Evolutionary conservation across 2,888 invertebrate genomes (phyloP), one percentile per base, ranked within the genome.

Genomic region (Thalpophila matura): DNA sequence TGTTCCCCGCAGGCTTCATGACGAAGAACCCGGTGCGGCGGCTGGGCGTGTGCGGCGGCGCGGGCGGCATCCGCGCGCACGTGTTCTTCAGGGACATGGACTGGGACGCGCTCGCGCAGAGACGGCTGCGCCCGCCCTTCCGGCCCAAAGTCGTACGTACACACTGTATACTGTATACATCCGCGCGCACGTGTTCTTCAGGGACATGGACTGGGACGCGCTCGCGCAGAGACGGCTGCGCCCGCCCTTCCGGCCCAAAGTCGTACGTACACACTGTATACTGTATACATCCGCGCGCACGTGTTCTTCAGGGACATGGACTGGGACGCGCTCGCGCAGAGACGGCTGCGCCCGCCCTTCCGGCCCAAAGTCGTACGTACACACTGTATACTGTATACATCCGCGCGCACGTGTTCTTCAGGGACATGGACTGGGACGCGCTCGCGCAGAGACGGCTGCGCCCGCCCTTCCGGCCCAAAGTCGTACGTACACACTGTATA

Each of bases 191-290:
- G 96, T 97, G 56, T 99, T 99, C 96, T 98, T 99, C 96, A 97
- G 97, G 87, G 98, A 99, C 86, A 96, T 99, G 88, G 99, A 99
- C 94, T 99, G 99, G 99, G 97, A 97, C 81, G 98, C 98, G 79
- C 96, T 99, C 74, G 98, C 98, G 92, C 96, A 96, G 82, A 96
- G 99, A 68, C 97, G 97, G 87, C 97, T 99, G 79, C 98, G 98
- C 88, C 99, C 99, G 85, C 99, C 99, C 85, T 99, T 99, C 96
- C 97, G 98, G 87, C 99, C 99, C 82, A 99, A 99, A 96, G 98
- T 99, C 94, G 99, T 99, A 95, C 96, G 97, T 96, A 66, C 12
- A 16, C 16, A 0, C 47, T 33, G 14, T 20, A n/a, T n/a, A n/a
- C n/a, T n/a, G n/a, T n/a, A n/a, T n/a, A n/a, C 79, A 99, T 99